Conservation (phyloP, 2,113 vertebrate genomes). For the Psettodes erumei region DNA sequence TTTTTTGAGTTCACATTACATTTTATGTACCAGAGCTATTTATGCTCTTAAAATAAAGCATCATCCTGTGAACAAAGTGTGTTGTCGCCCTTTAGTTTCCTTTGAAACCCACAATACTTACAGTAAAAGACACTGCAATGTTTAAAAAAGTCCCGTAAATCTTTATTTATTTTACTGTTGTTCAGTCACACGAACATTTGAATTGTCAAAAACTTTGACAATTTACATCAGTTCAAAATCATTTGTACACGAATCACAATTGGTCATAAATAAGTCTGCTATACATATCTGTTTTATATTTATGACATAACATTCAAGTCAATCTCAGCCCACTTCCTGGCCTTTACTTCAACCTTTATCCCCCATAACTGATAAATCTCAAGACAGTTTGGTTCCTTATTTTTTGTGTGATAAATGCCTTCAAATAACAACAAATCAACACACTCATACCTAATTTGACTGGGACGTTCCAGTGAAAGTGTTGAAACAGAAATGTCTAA, state of each 20-base stretch:
- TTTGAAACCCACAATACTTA: neutral
- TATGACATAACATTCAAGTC: slow-evolving; percentile 65
- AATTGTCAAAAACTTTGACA: slow-evolving; percentile 75
- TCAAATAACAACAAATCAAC: slow-evolving; percentile 20
- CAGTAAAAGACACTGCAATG: slow-evolving; percentile 24
- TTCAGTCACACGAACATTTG: slow-evolving; percentile 68
- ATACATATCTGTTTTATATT: slow-evolving; percentile 47
- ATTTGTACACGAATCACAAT: slow-evolving; percentile 67
- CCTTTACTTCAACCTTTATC: slow-evolving; percentile 1
- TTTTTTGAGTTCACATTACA: neutral
- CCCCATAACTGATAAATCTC: too few species aligned
- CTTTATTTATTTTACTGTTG: slow-evolving; percentile 70
- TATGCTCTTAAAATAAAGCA: slow-evolving; percentile 41
- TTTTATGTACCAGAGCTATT: neutral
- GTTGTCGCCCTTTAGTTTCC: neutral
- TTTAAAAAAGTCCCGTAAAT: slow-evolving; percentile 72
- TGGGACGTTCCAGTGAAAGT: slow-evolving; percentile 29
- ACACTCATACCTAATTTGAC: slow-evolving; percentile 28
- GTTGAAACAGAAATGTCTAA: slow-evolving; percentile 13
- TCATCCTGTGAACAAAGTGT: neutral
- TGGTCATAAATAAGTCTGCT: slow-evolving; percentile 72
- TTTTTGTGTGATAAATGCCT: slow-evolving; percentile 10
- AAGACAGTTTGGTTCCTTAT: neutral
- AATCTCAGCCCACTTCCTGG: slow-evolving; percentile 15
- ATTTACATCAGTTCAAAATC: slow-evolving; percentile 70